A percentile compares a stretch with the other conserved stretches of the same genome.
Evolutionary conservation across 1,140 invertebrate species (phyloP).

Genomic region (Aphelinus certus): DNA sequence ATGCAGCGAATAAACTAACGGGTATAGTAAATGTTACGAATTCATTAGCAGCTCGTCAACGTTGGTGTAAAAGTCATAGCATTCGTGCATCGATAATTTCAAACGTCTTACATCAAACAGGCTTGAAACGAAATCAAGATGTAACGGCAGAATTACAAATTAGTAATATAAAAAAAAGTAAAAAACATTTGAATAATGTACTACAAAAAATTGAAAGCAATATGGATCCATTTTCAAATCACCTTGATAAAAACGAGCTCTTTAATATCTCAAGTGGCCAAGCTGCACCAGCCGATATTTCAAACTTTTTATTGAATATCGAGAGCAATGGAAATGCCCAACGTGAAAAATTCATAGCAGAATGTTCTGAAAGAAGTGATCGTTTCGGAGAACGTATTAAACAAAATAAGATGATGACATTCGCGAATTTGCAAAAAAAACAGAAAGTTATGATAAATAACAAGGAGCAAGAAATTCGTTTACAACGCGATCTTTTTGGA

Average conservation of each 20-base stretch:
- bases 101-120: neutral
- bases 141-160: neutral
- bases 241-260: neutral
- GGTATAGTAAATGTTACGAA: neutral
- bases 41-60: neutral
- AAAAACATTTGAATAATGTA: neutral
- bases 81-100: neutral
- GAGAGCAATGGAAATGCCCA: too few species aligned
- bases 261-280: neutral
- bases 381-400: conserved; percentile 39
- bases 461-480: conserved; percentile 17
- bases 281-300: neutral
- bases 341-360: conserved; percentile 31
- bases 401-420: conserved; percentile 38
- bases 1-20: conserved; percentile 21
- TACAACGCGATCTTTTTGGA: conserved; percentile 48
- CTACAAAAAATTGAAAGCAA: neutral
- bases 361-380: conserved; percentile 5
- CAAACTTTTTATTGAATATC: neutral
- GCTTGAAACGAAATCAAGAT: neutral
- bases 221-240: neutral
- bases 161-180: neutral
- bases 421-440: conserved; percentile 19
- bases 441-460: conserved; percentile 16
- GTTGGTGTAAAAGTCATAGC: neutral